Percentiles rank a stretch among this genome's conserved stretches.
Evolutionary conservation across 2,113 vertebrate genomes (phyloP).

Genomic region (Barnardius zonarius): DNA sequence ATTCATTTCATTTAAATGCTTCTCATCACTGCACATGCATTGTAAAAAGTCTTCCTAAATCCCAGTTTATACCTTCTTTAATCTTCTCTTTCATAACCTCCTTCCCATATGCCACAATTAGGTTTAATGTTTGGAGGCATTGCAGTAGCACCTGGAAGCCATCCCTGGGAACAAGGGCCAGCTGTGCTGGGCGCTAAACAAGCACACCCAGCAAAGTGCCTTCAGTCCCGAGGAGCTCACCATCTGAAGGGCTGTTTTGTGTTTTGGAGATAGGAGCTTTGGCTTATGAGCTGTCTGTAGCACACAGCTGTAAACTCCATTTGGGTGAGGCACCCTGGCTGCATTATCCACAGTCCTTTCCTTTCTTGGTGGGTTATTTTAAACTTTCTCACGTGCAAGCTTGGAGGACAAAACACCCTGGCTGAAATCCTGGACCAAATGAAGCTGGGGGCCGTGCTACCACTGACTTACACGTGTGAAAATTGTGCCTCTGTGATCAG

Average conservation of each 20-base stretch:
- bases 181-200: neutral
- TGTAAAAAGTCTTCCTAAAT: neutral
- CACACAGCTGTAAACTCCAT: neutral
- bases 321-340: neutral
- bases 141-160: neutral
- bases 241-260: neutral
- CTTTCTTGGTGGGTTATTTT: neutral
- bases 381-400: neutral
- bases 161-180: neutral
- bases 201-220: neutral
- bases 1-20: neutral
- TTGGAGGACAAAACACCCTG: neutral
- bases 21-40: neutral
- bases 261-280: neutral
- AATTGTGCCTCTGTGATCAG: rapidly evolving
- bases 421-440: neutral
- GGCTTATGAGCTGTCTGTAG: neutral
- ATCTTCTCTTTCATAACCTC: neutral
- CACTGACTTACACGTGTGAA: neutral
- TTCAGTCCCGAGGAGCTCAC: neutral
- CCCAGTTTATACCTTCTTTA: neutral
- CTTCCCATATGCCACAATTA: neutral
- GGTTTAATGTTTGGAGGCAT: neutral
- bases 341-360: neutral
- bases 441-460: neutral